Evolutionary conservation across 2,797 vertebrate genomes (phyloP).

Genomic region (Crocidura indochinensis): DNA sequence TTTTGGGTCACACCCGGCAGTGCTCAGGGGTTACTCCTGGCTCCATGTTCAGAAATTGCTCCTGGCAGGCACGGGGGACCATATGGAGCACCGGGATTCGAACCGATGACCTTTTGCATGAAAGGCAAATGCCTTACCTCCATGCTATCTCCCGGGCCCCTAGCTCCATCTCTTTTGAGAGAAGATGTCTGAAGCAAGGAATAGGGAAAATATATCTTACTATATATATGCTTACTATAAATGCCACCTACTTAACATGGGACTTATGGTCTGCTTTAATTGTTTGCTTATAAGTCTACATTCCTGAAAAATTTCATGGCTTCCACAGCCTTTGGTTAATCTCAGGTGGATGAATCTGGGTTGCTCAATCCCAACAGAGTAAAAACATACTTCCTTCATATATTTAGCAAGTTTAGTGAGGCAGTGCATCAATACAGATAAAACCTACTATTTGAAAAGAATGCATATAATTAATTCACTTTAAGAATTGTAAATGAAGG

Average conservation of each 20-base stretch:
- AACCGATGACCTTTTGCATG: no score
- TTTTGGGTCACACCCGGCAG: no score
- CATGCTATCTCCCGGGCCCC: no score
- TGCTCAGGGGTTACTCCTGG: no score
- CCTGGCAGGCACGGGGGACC: no score
- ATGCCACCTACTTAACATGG: conserved; percentile 14
- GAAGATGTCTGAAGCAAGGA: conserved; percentile 29
- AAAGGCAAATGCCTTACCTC: no score
- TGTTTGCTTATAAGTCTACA: conserved; percentile 70
- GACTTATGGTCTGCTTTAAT: conserved; percentile 64
- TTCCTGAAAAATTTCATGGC: conserved; percentile 66
- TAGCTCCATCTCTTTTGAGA: conserved; percentile 61
- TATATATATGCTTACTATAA: not conserved
- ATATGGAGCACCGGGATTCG: no score
- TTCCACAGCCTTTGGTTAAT: conserved; percentile 47
- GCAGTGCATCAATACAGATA: conserved; percentile 38
- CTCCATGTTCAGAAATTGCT: no score
- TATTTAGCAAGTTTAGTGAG: not conserved
- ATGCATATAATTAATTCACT: conserved; percentile 56
- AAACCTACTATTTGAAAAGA: conserved; percentile 11
- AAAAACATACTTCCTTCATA: conserved; percentile 17
- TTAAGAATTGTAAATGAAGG: conserved; percentile 19
- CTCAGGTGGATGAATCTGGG: conserved; percentile 62
- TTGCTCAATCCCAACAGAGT: not conserved
- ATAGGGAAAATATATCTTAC: conserved; percentile 33